Percentiles rank a stretch among this genome's conserved stretches.
phyloP scores from a whole-genome alignment of 1,140 invertebrate species.

The Chymomyza costata region DNA sequence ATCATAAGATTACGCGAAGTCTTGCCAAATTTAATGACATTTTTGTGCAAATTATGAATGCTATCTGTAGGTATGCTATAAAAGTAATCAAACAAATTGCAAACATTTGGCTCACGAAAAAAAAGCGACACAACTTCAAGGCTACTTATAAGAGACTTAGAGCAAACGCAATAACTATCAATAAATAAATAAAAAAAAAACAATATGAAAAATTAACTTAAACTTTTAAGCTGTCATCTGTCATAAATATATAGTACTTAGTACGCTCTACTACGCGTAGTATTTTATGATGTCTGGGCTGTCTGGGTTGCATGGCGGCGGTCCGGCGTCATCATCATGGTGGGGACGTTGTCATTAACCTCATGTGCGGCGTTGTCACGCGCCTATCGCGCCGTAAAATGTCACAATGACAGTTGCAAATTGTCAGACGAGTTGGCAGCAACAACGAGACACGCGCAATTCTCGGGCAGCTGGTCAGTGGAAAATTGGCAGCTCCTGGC shows the following conservation, averaged over 20 bases:
- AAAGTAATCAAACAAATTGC: no score
- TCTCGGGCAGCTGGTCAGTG: neutral
- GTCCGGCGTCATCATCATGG: conserved; percentile 19
- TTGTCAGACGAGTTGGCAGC: conserved; percentile 30
- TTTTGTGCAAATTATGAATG: no score
- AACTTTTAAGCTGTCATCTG: no score
- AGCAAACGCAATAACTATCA: no score
- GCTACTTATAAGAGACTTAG: conserved; percentile 8
- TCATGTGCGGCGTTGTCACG: conserved; percentile 7
- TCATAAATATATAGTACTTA: no score
- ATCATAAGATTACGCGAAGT: no score
- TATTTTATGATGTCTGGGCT: no score
- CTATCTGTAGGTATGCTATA: no score
- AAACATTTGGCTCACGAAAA: no score
- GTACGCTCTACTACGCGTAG: no score
- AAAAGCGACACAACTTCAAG: conserved; percentile 24
- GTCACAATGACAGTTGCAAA: conserved; percentile 49
- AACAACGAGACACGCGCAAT: neutral
- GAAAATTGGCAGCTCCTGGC: conserved; percentile 9
- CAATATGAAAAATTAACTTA: conserved; percentile 30
- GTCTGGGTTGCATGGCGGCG: neutral
- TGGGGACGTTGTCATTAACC: conserved; percentile 37
- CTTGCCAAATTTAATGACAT: no score
- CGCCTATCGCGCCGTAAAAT: conserved; percentile 32
- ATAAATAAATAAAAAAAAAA: conserved; percentile 8